Evolutionary conservation across 2,888 invertebrate genomes (phyloP).

Genomic region (Megamerina dolium): DNA sequence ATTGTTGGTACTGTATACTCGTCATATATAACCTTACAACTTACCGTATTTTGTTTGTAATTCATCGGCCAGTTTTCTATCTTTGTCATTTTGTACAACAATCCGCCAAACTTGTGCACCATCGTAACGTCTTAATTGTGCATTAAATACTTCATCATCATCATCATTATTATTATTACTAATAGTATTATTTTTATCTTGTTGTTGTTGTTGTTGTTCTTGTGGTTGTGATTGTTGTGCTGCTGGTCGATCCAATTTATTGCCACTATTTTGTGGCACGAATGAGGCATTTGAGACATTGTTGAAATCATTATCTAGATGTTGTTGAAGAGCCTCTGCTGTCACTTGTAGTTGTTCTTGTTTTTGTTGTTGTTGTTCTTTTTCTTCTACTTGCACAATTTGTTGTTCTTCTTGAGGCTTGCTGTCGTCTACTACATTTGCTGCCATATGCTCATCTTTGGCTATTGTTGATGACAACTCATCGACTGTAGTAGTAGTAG

Average conservation of each 20-base stretch:
- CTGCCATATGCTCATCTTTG: not conserved
- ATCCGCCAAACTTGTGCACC: slow-evolving; percentile 76
- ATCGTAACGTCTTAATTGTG: slow-evolving; percentile 57
- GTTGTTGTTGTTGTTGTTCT: slow-evolving; percentile 9
- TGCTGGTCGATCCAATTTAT: too few relatives aligned
- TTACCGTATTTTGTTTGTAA: slow-evolving; percentile 57
- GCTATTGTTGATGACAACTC: not conserved
- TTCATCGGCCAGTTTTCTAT: slow-evolving; percentile 52
- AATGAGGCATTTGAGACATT: slow-evolving; percentile 41
- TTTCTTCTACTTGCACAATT: too few relatives aligned
- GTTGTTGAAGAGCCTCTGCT: slow-evolving; percentile 12
- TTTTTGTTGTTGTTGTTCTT: slow-evolving; percentile 2
- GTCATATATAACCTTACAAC: too few relatives aligned
- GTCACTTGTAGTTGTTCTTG: slow-evolving; percentile 8
- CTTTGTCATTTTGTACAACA: slow-evolving; percentile 52
- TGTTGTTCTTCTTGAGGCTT: too few relatives aligned
- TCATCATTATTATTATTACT: slow-evolving; percentile 16
- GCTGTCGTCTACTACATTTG: too few relatives aligned
- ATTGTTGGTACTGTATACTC: too few relatives aligned
- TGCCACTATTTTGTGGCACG: slow-evolving; percentile 16
- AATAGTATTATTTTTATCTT: slow-evolving; percentile 5
- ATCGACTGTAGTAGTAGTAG: not conserved
- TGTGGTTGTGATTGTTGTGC: too few relatives aligned
- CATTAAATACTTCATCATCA: slow-evolving; percentile 24
- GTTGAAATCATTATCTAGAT: slow-evolving; percentile 28